Base-by-base conservation (phyloP, 2,888 invertebrate species). In the Lepetodrilus schrolli region DNA sequence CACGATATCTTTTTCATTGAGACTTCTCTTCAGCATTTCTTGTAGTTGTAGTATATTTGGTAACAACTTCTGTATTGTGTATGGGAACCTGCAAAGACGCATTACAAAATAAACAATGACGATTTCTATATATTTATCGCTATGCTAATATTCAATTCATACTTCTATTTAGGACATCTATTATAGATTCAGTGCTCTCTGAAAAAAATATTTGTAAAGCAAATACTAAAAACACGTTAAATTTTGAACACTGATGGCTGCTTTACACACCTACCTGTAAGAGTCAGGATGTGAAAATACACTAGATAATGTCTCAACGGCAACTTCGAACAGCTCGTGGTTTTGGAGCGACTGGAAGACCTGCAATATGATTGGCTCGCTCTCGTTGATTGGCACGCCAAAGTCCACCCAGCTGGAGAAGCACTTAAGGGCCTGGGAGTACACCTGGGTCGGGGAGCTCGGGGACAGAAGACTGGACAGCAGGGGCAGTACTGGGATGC, bases 211-310 rank as follows among this genome's bases (percentile, higher is more conserved):
- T 8, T 8, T 8, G 38, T 38, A 38, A 38, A 38, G 7, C 7
- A 38, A 38, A 8, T 38, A 7, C 38, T 38, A 10, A 38, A 7
- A 38, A 38, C 38, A 38, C 7, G 10, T 8, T 38, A 38, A 38
- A 10, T 8, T 8, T 7, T 10, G 10, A 38, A 7, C 10, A 7
- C 10, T 7, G 8, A 38, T n/a, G n/a, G n/a, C n/a, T n/a, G n/a
- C n/a, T n/a, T n/a, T n/a, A n/a, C n/a, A n/a, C n/a, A 65, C 80
- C 80, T 83, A 91, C 88, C 93, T 93, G 82, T 93, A 91, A 66
- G 93, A 92, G 78, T 93, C 93, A 1, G 94, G 94, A 87, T 94
- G 94, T 34, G 92, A 92, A 75, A 93, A 91, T 66, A 93, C 90
- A 72, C 92, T 92, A 49, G 92, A 92, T 69, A 94, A 86, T 0